Base-by-base conservation (phyloP, 2,888 invertebrate genomes). In the Mycalesis mineus region DNA sequence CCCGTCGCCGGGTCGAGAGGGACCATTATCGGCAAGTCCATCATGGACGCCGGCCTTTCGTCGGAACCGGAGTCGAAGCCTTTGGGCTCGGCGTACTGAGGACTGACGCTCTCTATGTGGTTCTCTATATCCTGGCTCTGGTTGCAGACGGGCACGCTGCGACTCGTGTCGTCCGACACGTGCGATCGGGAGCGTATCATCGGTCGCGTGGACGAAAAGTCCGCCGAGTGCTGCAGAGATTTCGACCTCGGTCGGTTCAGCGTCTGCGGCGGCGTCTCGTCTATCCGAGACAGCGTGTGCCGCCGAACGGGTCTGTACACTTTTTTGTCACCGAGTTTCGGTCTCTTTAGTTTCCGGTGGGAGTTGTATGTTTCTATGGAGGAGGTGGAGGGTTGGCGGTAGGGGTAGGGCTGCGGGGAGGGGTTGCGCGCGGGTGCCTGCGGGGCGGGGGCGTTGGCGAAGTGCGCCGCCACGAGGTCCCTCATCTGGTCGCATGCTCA, bases 401-500 rank as follows among this genome's bases (percentile, higher is more conserved):
- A 64, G 47, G 70, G 60, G 69, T 75, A 69, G 65, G 75, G 70
- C 80, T 82, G 81, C 76, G 70, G 77, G 69, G 75, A 70, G 65
- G 75, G 70, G 81, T 82, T 84, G 59, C 86, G 81, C 77, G 87
- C 84, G 81, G 87, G 88, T 65, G 86, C 86, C 69, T 87, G 88
- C 70, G 88, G 88, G 72, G 86, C 88, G 78, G 88, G 75, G 66
- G 85, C 75, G 81, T 82, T 82, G 74, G 77, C 75, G 80, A 80
- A 82, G 80, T 78, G 76, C 65, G 85, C 84, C 84, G 88, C 85
- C 85, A 75, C 82, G 63, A 80, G 72, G 71, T 88, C 89, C 88
- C 88, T 87, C 86, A 87, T 89, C 89, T 90, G 90, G 88, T 89
- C 86, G 80, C 77, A 62, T 75, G 85, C 77, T 93, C 93, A 97